Conservation (phyloP, 2,888 invertebrate genomes). For the Ethmia dodecea region DNA sequence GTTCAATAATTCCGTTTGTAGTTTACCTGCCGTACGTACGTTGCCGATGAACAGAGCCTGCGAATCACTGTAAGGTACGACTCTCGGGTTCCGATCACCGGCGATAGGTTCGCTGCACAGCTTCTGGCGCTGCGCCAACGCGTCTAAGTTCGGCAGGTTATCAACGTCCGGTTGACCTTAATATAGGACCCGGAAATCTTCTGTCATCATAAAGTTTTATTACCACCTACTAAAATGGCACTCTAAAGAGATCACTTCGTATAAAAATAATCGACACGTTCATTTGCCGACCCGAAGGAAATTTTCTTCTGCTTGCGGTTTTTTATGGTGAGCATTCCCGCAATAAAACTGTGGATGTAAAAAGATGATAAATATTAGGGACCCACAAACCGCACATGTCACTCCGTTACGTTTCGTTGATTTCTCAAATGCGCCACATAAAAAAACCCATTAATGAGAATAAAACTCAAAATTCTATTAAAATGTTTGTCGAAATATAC, state of each 20-base stretch:
- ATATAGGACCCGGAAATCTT: constrained; percentile 49
- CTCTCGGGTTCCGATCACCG: constrained; percentile 19
- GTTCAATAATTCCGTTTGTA: constrained; percentile 18
- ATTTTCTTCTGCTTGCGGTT: constrained; percentile 25
- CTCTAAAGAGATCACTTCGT: constrained; percentile 50
- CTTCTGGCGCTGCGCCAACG: constrained; percentile 55
- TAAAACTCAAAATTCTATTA: no score
- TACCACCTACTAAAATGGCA: constrained; percentile 45
- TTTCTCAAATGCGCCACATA: no score
- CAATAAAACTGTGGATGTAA: constrained; percentile 23
- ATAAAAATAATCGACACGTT: constrained; percentile 47
- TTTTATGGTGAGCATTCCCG: constrained; percentile 18
- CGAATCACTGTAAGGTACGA: constrained; percentile 34
- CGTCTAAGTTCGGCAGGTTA: constrained; percentile 58
- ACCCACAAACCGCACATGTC: no score
- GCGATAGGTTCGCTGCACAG: constrained; percentile 5
- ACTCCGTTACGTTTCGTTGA: no score
- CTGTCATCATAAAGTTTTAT: constrained; percentile 58
- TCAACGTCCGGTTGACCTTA: constrained; percentile 57
- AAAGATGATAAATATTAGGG: constrained; percentile 19
- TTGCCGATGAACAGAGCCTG: constrained; percentile 20
- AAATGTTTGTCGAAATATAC: no score
- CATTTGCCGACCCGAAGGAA: constrained; percentile 26
- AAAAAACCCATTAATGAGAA: no score
- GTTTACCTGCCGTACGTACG: constrained; percentile 10